phyloP scores from a whole-genome alignment of 1,140 invertebrate genomes.

The Babylonia areolata region DNA sequence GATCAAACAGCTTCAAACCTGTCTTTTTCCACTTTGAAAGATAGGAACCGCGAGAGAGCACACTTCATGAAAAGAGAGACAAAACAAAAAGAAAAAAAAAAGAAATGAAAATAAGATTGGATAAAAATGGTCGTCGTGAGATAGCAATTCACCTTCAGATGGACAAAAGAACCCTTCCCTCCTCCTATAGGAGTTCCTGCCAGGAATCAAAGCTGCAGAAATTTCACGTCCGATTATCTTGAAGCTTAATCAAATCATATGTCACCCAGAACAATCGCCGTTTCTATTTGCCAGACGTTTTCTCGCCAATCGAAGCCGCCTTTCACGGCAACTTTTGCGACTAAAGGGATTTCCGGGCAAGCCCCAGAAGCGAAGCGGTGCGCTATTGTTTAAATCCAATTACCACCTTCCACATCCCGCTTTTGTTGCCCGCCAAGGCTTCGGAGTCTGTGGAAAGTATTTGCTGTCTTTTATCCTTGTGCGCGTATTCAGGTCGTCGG shows the following conservation, averaged over 20 bases:
- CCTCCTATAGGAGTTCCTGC: not conserved
- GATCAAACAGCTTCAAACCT: not conserved
- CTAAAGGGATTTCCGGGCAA: slow-evolving; percentile 22
- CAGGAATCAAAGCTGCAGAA: slow-evolving; percentile 14
- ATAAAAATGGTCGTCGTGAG: too few species aligned
- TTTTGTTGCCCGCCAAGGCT: not conserved
- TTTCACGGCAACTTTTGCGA: not conserved
- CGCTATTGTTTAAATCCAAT: slow-evolving; percentile 25
- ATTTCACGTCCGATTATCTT: slow-evolving; percentile 1
- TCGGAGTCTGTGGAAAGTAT: slow-evolving; percentile 2
- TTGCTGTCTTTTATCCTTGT: slow-evolving; percentile 28
- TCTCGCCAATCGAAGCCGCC: not conserved
- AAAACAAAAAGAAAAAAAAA: too few species aligned
- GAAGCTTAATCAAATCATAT: slow-evolving; percentile 31
- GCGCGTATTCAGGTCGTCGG: slow-evolving; percentile 16
- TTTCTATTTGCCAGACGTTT: slow-evolving; percentile 17
- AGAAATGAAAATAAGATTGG: too few species aligned
- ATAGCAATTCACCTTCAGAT: slow-evolving; percentile 3
- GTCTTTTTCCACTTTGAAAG: not conserved
- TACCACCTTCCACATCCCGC: not conserved
- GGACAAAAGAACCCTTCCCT: not conserved
- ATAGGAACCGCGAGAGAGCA: not conserved
- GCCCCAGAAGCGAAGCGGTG: not conserved
- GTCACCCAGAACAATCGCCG: slow-evolving; percentile 13
- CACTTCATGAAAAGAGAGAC: slow-evolving; percentile 21